Percentiles rank a stretch among this genome's conserved stretches.
Conservation (phyloP, 2,797 vertebrate species). For the Sebastolobus altivelis region DNA sequence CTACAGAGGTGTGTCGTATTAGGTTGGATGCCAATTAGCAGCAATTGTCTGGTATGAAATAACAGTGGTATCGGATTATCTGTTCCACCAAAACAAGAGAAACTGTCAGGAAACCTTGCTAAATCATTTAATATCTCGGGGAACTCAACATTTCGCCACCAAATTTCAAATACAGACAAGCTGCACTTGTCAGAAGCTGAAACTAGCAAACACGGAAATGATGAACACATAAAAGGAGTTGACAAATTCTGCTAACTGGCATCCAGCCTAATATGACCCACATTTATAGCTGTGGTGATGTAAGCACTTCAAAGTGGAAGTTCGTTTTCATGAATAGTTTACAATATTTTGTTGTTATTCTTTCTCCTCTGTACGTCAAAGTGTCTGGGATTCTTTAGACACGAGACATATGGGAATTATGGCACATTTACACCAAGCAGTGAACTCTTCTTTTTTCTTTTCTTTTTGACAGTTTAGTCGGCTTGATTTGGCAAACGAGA, state of each 20-base stretch:
- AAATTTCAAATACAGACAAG: constrained; percentile 32
- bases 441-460: not conserved
- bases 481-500: not conserved
- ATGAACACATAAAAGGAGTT: constrained; percentile 59
- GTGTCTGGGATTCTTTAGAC: constrained; percentile 14
- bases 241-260: constrained; percentile 46
- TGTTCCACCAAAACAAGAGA: constrained; percentile 1
- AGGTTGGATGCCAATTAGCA: constrained; percentile 18
- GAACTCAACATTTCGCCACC: not conserved
- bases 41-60: constrained; percentile 16
- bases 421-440: constrained; percentile 4
- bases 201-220: constrained; percentile 27
- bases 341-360: constrained; percentile 43
- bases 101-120: constrained; percentile 4
- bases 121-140: constrained; percentile 8
- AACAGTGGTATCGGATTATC: constrained; percentile 4
- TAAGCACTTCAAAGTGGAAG: constrained; percentile 38
- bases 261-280: constrained; percentile 50
- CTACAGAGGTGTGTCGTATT: not conserved
- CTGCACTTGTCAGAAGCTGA: constrained; percentile 23
- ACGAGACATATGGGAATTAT: constrained; percentile 16
- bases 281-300: constrained; percentile 44
- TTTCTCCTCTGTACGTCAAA: constrained; percentile 27
- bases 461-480: not conserved
- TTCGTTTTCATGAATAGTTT: constrained; percentile 56